A percentile compares a stretch with the other conserved stretches of the same genome.
phyloP scores from a whole-genome alignment of 1,140 invertebrate genomes.

The Bathynomus jamesi region DNA sequence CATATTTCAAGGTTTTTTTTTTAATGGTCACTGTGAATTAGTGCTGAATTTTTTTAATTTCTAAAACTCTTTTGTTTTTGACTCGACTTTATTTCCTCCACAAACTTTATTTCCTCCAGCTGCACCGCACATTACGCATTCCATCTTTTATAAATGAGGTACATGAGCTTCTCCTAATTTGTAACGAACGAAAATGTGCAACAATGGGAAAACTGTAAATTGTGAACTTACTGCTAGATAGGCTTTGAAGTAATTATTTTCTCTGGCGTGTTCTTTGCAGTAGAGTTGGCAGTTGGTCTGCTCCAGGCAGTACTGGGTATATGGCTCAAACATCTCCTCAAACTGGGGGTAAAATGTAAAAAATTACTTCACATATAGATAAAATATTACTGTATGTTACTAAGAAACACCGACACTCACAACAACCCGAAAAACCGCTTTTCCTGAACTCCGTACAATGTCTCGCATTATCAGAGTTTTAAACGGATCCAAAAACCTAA shows the following conservation, averaged over 20 bases:
- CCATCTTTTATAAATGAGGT: not conserved
- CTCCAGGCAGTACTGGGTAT: constrained; percentile 75
- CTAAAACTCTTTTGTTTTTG: not conserved
- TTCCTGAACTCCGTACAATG: no score
- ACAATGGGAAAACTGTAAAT: not conserved
- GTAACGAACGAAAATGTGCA: not conserved
- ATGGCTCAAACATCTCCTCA: constrained; percentile 63
- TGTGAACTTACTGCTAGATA: constrained; percentile 74
- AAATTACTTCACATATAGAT: no score
- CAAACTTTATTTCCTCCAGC: not conserved
- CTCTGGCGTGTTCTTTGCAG: constrained; percentile 69
- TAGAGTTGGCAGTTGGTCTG: constrained; percentile 77
- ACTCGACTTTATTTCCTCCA: not conserved
- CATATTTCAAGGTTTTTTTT: no score
- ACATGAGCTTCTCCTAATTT: not conserved
- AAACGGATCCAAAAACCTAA: no score
- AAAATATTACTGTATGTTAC: no score
- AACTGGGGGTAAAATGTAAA: no score
- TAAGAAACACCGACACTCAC: no score
- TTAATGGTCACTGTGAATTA: no score
- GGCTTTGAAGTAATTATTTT: constrained; percentile 78
- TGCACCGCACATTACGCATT: not conserved
- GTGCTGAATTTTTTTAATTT: not conserved
- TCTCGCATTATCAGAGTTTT: no score
- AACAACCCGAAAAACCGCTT: no score